These are phyloP conservation scores for Oryzias woworae DNA, from an alignment of 2,113 vertebrate species.

Conservation along the genomic window DNA sequence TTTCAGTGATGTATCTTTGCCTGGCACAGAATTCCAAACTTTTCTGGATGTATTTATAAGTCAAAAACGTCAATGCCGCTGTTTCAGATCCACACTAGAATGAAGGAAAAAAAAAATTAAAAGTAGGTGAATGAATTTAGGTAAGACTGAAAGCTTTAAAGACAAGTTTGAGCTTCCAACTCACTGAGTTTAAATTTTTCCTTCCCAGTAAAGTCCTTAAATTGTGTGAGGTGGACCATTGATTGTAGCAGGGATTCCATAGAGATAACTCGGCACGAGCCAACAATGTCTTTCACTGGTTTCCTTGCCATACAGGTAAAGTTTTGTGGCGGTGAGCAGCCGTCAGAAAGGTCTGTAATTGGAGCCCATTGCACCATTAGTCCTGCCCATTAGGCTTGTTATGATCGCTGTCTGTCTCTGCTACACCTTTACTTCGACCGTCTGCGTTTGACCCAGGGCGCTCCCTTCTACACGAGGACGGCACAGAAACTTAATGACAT, in stretches of 20 bases:
- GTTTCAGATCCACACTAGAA: neutral
- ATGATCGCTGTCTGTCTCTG: constrained; percentile 71
- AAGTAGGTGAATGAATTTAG: constrained; percentile 5
- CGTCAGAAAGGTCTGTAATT: constrained; percentile 76
- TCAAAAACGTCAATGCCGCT: no score
- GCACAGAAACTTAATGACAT: constrained; percentile 65
- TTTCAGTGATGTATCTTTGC: no score
- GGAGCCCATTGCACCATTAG: constrained; percentile 76
- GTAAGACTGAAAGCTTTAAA: neutral
- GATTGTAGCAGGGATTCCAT: constrained; percentile 41
- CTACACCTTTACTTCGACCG: constrained; percentile 54
- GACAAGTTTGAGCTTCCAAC: neutral
- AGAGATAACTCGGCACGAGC: constrained; percentile 46
- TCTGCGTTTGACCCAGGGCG: constrained; percentile 73
- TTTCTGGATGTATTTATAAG: no score
- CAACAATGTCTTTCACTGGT: constrained; percentile 66
- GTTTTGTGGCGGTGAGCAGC: constrained; percentile 60
- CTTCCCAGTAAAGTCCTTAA: constrained; percentile 41
- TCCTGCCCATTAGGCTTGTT: constrained; percentile 73
- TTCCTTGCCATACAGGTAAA: constrained; percentile 55
- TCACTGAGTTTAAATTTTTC: constrained; percentile 23
- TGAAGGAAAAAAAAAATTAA: neutral
- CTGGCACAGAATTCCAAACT: no score
- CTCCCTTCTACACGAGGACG: constrained; percentile 44
- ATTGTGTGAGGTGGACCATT: constrained; percentile 47